Conservation (phyloP, 2,888 invertebrate genomes). For the Acleris literana region DNA sequence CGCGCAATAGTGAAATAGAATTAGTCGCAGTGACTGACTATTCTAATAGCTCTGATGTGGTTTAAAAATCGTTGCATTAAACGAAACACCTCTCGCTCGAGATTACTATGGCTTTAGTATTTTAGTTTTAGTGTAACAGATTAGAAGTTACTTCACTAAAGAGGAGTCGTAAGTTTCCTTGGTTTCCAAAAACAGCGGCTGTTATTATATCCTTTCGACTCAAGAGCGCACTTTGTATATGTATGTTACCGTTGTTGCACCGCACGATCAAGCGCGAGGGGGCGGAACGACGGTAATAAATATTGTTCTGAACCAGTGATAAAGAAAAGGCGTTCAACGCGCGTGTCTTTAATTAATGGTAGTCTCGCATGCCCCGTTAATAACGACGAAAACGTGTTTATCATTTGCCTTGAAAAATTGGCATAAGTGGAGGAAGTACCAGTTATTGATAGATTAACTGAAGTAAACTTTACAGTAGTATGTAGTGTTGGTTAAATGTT, state of each 20-base stretch:
- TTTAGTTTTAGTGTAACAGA: too few relatives aligned
- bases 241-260: conserved; percentile 5
- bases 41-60: too few relatives aligned
- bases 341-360: conserved; percentile 4
- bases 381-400: not conserved
- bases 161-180: too few relatives aligned
- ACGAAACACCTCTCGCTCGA: too few relatives aligned
- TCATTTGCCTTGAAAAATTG: conserved; percentile 11
- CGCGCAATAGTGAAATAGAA: too few relatives aligned
- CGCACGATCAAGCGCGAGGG: conserved; percentile 11
- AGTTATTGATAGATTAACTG: conserved; percentile 2
- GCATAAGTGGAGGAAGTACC: conserved; percentile 2
- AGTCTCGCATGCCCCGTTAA: not conserved
- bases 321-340: conserved; percentile 9
- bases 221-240: not conserved
- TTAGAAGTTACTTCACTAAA: too few relatives aligned
- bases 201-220: not conserved
- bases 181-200: too few relatives aligned
- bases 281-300: conserved; percentile 31
- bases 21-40: too few relatives aligned
- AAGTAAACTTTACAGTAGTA: conserved; percentile 5
- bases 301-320: conserved; percentile 29
- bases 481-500: not conserved
- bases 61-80: too few relatives aligned
- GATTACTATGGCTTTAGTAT: too few relatives aligned